Conservation (phyloP, 2,113 vertebrate species). For the Passer montanus region DNA sequence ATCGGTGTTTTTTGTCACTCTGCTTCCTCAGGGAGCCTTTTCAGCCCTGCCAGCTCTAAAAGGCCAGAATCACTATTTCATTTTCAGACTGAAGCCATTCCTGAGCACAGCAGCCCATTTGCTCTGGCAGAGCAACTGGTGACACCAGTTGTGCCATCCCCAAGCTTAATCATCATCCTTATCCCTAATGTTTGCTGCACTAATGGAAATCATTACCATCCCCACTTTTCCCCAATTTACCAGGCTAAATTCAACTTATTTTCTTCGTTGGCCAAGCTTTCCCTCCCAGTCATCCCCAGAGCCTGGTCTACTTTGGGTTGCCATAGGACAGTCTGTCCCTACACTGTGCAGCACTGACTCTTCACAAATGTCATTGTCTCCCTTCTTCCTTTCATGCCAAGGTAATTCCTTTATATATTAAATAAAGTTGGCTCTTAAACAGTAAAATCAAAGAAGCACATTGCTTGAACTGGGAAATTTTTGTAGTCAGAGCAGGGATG, state of each 20-base stretch:
- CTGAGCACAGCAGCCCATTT: neutral
- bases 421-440: neutral
- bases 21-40: neutral
- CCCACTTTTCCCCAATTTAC: neutral
- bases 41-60: neutral
- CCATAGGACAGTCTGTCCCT: neutral
- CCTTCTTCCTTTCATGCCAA: neutral
- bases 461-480: neutral
- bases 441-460: neutral
- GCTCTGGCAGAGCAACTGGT: neutral
- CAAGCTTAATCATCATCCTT: neutral
- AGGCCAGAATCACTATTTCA: neutral
- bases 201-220: neutral
- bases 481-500: neutral
- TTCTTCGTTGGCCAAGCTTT: neutral
- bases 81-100: neutral
- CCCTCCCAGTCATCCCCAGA: neutral
- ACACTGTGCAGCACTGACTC: neutral
- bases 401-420: neutral
- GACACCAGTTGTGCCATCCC: neutral
- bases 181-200: neutral
- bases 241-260: neutral
- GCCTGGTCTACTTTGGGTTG: neutral
- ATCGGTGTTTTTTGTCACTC: fast-evolving
- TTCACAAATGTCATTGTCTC: neutral